Conservation (phyloP, 2,797 vertebrate genomes). For the Picus viridis region DNA sequence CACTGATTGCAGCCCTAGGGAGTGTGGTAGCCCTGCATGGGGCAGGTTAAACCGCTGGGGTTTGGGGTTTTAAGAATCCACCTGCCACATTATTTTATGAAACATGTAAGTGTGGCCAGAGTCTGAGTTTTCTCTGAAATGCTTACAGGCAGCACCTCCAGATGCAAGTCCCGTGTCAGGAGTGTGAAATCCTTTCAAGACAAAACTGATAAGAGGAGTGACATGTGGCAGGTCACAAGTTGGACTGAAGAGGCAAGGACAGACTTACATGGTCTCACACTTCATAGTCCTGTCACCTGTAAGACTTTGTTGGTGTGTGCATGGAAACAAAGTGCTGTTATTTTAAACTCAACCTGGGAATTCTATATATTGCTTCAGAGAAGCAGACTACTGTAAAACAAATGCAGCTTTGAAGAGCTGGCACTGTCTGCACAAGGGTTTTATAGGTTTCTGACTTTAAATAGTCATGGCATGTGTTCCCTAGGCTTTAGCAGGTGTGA, state of each 20-base stretch:
- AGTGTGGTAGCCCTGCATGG: not conserved
- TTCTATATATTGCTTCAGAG: not conserved
- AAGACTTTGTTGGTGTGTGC: not conserved
- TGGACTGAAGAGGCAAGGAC: not conserved
- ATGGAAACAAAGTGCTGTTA: not conserved
- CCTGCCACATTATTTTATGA: not conserved
- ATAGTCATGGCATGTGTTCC: not conserved
- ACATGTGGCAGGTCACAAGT: not conserved
- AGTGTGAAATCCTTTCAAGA: not conserved
- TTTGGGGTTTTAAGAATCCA: not conserved
- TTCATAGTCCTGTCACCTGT: not conserved
- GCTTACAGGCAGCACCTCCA: not conserved
- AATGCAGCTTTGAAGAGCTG: not conserved
- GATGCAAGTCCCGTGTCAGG: rapidly evolving
- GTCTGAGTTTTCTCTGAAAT: not conserved
- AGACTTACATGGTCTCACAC: not conserved
- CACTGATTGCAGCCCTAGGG: not conserved
- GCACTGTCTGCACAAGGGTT: not conserved
- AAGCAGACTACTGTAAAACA: not conserved
- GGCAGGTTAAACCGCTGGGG: not conserved
- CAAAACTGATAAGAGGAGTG: not conserved
- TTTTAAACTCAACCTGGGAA: not conserved
- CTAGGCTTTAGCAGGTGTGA: not conserved
- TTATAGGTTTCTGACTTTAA: not conserved
- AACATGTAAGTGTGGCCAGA: rapidly evolving